Percentiles rank a stretch among this genome's conserved stretches.
Conservation (phyloP, 2,797 vertebrate genomes). For the Scarus forsteni region DNA sequence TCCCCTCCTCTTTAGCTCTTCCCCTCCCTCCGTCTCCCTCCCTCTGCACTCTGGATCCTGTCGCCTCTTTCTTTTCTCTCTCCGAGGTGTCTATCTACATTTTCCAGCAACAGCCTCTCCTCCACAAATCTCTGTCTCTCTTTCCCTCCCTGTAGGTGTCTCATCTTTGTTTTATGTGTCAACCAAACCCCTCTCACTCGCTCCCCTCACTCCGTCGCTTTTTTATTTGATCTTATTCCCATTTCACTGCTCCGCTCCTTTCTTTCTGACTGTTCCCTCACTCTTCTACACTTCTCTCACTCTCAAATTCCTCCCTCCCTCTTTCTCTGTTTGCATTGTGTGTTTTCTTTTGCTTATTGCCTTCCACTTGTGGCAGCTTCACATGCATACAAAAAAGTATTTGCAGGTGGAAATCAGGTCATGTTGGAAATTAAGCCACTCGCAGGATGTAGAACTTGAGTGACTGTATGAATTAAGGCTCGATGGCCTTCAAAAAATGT, state of each 20-base stretch:
- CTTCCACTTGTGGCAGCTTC: slow-evolving; percentile 13
- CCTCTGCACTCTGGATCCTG: slow-evolving; percentile 55
- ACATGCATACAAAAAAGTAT: background rate
- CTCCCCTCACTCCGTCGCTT: slow-evolving; percentile 33
- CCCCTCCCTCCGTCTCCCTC: slow-evolving; percentile 40
- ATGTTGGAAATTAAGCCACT: slow-evolving; percentile 6
- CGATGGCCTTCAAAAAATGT: no score
- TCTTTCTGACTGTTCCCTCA: slow-evolving; percentile 23
- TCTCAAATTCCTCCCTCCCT: slow-evolving; percentile 14
- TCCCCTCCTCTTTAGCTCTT: slow-evolving; percentile 60
- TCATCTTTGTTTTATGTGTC: slow-evolving; percentile 74
- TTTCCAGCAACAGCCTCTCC: slow-evolving; percentile 68
- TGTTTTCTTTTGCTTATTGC: slow-evolving; percentile 55
- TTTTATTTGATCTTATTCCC: slow-evolving; percentile 63
- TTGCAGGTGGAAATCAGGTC: slow-evolving; percentile 17
- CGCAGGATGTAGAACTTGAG: background rate
- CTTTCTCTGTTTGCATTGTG: slow-evolving; percentile 19
- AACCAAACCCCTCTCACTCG: slow-evolving; percentile 38
- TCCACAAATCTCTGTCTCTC: slow-evolving; percentile 29
- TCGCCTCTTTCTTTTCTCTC: slow-evolving; percentile 51
- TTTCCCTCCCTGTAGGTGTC: slow-evolving; percentile 38
- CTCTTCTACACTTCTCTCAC: slow-evolving; percentile 10
- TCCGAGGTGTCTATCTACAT: slow-evolving; percentile 70
- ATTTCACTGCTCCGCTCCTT: slow-evolving; percentile 26
- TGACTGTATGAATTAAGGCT: background rate